These are phyloP conservation scores for Kuschelorhynchus macadamiae DNA, from an alignment of 2,888 invertebrate species.

Conservation along the genomic window DNA sequence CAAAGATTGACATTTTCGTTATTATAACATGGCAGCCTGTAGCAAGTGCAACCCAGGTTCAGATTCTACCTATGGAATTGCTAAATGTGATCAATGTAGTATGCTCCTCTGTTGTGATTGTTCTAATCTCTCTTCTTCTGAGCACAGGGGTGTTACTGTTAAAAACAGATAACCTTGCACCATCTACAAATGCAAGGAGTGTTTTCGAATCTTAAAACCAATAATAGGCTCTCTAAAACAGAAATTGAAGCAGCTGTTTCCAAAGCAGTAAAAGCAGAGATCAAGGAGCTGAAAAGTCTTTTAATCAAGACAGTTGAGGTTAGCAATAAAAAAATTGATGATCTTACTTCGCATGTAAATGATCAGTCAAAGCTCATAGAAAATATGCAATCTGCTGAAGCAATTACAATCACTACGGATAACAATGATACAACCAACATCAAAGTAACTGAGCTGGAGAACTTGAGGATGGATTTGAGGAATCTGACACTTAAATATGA, in stretches of 20 bases:
- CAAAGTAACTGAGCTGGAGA: too few species aligned
- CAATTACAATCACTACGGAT: too few species aligned
- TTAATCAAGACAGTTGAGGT: too few species aligned
- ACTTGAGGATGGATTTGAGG: too few species aligned
- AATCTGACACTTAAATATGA: too few species aligned
- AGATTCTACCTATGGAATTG: background rate
- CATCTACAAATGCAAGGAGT: background rate
- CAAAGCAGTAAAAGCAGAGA: background rate
- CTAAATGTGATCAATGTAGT: background rate
- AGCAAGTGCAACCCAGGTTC: background rate
- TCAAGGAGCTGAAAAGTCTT: background rate
- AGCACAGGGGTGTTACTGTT: background rate
- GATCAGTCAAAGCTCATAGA: too few species aligned
- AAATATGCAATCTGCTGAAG: too few species aligned
- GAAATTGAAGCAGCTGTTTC: background rate
- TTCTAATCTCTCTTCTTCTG: background rate
- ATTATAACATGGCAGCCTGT: background rate
- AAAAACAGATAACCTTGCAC: background rate
- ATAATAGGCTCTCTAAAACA: background rate
- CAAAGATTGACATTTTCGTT: too few species aligned
- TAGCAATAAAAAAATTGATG: too few species aligned
- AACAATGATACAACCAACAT: too few species aligned
- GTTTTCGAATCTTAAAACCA: background rate
- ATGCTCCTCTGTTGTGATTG: background rate
- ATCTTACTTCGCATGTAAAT: too few species aligned